A percentile compares a stretch with the other conserved stretches of the same genome.
phyloP scores from a whole-genome alignment of 2,797 vertebrate genomes.

The Gambusia yucatana region DNA sequence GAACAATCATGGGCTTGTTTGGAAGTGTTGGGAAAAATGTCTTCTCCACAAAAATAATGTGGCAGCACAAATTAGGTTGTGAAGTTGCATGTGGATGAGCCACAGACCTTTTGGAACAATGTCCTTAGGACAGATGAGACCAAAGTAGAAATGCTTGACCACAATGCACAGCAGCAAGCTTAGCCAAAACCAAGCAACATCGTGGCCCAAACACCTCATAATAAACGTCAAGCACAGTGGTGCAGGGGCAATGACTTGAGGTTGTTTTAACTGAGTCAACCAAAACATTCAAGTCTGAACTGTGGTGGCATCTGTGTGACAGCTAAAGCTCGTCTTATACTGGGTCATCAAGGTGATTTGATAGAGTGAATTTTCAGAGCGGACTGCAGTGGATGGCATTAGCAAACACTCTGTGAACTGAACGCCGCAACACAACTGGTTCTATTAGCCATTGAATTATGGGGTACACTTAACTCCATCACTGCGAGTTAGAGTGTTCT shows the following conservation, averaged over 20 bases:
- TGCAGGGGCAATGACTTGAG: background rate
- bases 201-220: background rate
- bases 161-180: background rate
- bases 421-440: background rate
- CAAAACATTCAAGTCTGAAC: background rate
- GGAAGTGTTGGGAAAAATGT: background rate
- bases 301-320: background rate
- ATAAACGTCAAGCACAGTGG: background rate
- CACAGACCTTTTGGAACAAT: slow-evolving; percentile 4
- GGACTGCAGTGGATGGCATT: background rate
- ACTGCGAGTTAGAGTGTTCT: background rate
- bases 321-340: background rate
- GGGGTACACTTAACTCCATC: background rate
- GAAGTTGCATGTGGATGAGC: background rate
- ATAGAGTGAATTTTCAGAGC: background rate
- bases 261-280: background rate
- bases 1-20: background rate
- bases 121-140: background rate
- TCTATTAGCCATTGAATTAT: background rate
- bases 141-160: background rate
- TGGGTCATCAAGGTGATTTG: background rate
- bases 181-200: background rate
- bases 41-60: background rate
- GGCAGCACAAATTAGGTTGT: background rate
- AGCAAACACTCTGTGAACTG: background rate